Percentiles rank a stretch among this genome's conserved stretches.
phyloP scores from a whole-genome alignment of 2,113 vertebrate genomes.

The Cichladusa arquata region DNA sequence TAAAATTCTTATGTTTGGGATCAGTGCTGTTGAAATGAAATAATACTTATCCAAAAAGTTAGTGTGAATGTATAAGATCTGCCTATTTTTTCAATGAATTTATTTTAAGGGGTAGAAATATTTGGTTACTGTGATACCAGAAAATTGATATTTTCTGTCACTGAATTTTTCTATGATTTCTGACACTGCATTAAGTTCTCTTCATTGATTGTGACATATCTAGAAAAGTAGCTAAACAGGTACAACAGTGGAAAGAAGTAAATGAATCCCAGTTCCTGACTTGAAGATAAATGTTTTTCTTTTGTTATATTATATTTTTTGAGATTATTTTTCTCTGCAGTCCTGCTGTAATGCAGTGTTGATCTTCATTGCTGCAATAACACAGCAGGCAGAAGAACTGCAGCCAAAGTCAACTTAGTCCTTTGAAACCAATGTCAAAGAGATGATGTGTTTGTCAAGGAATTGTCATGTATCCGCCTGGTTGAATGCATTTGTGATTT shows the following conservation, averaged over 20 bases:
- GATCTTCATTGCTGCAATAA: not conserved
- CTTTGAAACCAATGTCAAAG: not conserved
- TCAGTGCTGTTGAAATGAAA: not conserved
- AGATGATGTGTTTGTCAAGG: not conserved
- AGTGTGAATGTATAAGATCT: not conserved
- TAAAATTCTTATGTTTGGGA: not conserved
- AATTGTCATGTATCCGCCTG: not conserved
- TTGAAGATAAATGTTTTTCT: not conserved
- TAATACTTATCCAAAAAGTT: not conserved
- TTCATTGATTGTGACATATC: not conserved
- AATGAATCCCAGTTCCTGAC: not conserved
- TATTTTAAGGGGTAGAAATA: not conserved
- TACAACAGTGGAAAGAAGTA: not conserved
- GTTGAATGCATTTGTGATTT: constrained; percentile 30
- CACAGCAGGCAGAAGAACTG: not conserved
- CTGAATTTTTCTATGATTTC: not conserved
- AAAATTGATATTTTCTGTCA: not conserved
- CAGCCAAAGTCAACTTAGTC: constrained; percentile 16
- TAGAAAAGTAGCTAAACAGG: not conserved
- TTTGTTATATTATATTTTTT: not conserved
- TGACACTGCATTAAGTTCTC: not conserved
- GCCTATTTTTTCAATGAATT: not conserved
- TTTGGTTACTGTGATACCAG: not conserved
- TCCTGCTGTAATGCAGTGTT: not conserved
- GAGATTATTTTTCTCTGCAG: not conserved